Conservation (phyloP, 2,888 invertebrate species). For the Drosophila siamana region DNA sequence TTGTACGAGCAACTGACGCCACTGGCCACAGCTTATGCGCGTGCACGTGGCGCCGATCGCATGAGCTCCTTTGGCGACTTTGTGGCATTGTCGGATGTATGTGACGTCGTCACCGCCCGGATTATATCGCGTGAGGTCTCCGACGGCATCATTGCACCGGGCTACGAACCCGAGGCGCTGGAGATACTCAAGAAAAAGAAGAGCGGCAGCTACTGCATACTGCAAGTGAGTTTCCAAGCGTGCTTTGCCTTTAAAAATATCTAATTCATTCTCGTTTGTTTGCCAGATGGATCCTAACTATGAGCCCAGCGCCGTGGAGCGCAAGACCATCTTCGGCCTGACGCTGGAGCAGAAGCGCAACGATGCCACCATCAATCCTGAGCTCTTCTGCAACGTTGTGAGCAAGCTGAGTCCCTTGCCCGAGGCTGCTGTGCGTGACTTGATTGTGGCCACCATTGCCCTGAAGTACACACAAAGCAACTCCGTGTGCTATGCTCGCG, state of each 20-base stretch:
- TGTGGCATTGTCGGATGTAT: constrained; percentile 95
- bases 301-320: constrained; percentile 92
- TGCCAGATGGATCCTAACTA: constrained; percentile 96
- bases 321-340: constrained; percentile 93
- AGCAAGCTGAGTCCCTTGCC: constrained; percentile 89
- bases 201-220: constrained; percentile 94
- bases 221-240: constrained; percentile 87
- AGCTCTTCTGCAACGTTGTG: constrained; percentile 93
- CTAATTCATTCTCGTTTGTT: background rate
- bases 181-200: constrained; percentile 97
- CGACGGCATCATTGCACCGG: constrained; percentile 99
- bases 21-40: constrained; percentile 95
- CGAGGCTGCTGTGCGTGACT: constrained; percentile 92
- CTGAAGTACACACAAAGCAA: constrained; percentile 99
- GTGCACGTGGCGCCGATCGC: constrained; percentile 98
- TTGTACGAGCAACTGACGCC: constrained; percentile 90
- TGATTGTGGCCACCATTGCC: constrained; percentile 97
- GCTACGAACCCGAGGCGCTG: constrained; percentile 93
- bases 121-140: constrained; percentile 98
- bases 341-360: constrained; percentile 95
- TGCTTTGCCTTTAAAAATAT: background rate
- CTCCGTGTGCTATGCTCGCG: constrained; percentile 97
- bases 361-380: constrained; percentile 92
- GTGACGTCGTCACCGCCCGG: constrained; percentile 95
- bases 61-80: constrained; percentile 99